These are phyloP conservation scores for Cistogaster globosa DNA, from an alignment of 2,888 invertebrate genomes.

Conservation along the genomic window DNA sequence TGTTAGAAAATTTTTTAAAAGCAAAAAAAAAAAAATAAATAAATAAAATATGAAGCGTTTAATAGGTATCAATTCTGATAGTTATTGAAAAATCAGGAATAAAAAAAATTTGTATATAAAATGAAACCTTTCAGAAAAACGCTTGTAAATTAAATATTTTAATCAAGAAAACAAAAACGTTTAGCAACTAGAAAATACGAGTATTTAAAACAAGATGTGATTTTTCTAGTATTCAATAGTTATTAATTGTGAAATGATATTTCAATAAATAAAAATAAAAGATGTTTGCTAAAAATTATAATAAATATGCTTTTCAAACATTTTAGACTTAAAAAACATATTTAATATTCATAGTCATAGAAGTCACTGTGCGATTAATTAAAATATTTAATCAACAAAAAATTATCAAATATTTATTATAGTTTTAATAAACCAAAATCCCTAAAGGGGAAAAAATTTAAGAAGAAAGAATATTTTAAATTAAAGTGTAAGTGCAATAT, in stretches of 20 bases:
- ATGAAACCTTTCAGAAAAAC: not conserved
- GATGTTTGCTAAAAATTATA: constrained; percentile 29
- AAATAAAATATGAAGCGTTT: constrained; percentile 51
- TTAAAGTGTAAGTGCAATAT: constrained; percentile 67
- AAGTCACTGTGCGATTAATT: constrained; percentile 56
- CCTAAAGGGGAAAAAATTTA: not conserved
- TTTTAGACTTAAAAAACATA: constrained; percentile 41
- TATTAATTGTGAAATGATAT: constrained; percentile 49
- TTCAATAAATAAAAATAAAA: constrained; percentile 4
- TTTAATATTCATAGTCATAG: not conserved
- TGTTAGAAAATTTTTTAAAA: constrained; percentile 42
- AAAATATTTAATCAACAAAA: constrained; percentile 18
- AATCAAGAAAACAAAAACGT: not conserved
- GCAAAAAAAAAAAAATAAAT: not conserved
- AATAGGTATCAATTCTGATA: constrained; percentile 12
- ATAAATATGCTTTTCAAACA: constrained; percentile 38
- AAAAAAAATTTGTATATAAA: constrained; percentile 39
- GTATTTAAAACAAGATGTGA: constrained; percentile 69
- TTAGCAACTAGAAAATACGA: constrained; percentile 41
- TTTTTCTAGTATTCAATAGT: constrained; percentile 69
- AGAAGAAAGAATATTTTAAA: constrained; percentile 43
- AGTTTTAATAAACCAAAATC: constrained; percentile 42
- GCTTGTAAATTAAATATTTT: constrained; percentile 53
- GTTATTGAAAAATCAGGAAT: constrained; percentile 10
- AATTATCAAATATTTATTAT: constrained; percentile 38